Evolutionary conservation across 2,888 invertebrate species (phyloP), one percentile per base, ranked within the genome.

Genomic region (Geophilus truncorum): DNA sequence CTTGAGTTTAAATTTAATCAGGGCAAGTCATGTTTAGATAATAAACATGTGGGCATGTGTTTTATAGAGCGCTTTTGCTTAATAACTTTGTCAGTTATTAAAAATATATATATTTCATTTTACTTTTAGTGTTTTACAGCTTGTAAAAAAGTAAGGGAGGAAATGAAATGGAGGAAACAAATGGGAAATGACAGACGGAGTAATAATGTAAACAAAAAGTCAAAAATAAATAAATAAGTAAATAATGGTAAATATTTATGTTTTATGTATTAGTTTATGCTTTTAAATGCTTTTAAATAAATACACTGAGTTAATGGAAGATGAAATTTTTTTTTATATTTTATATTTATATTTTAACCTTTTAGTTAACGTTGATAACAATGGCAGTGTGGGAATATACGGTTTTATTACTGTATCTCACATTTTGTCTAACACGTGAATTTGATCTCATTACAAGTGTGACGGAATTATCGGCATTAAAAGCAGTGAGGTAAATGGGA

Each of bases 401-500:
- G 32, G 18, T 7, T 18, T 77, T 77, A 25, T 77, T 21, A 77
- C n/a, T n/a, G n/a, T n/a, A 23, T 15, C 18, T 30, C 77, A 32
- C 77, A 30, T 77, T 77, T 77, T n/a, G 77, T 77, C 30, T 18
- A 2, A 18, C 77, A 30, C 18, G n/a, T 70, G 6, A 77, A 5
- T 62, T 28, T 28, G 28, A 77, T 77, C 45, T 21, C 12, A n/a
- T 40, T 78, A 78, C 40, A 78, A 78, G 36, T 78, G 34, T 78
- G 78, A 78, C 40, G 78, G 78, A 78, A 78, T 78, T 78, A 78
- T 34, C 21, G 9, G n/a, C 45, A 78, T 78, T 78, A 78, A 78
- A 34, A 40, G 40, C 36, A 40, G 78, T n/a, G 23, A 45, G n/a
- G n/a, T n/a, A 45, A 45, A 78, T 78, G 78, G 78, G 78, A 78